Evolutionary conservation across 1,140 invertebrate genomes (phyloP), one percentile per base, ranked within the genome.

Genomic region (Drosophila jambulina): DNA sequence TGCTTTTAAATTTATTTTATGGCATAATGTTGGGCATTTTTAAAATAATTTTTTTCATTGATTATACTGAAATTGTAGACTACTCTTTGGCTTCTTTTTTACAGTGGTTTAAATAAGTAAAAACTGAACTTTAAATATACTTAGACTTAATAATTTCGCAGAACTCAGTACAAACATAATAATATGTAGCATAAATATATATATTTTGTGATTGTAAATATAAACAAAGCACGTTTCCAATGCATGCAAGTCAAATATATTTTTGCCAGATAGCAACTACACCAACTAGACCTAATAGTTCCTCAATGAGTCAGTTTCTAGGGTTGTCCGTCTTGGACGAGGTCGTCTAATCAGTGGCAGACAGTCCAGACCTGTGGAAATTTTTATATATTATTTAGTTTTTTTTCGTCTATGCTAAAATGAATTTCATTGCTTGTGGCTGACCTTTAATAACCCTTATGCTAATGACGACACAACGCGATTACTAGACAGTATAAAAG

Each of bases 401-500:
- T 40, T 45, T 23, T 34, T 48, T 49, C 1, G 4, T n/a, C 17
- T 21, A 21, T 51, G 43, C 6, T n/a, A 21, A 21, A 17, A 10
- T 23, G 51, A 15, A 23, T 15, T 23, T 6, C 5, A 15, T 17
- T 32, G 19, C 17, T 3, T 46, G 23, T 27, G 71, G 45, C 34
- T 54, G 48, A n/a, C 29, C 57, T 43, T 32, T 46, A 34, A 19
- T 54, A 34, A 40, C 34, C 49, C 25, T 38, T 32, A 5, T 8
- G 48, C 27, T 40, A 7, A 23, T 54, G 71, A 46, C 68, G 48
- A 54, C 38, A 53, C 23, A 34, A 13, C n/a, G 34, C 23, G 57
- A 62, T 72, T 54, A n/a, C 34, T 32, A 3, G 34, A 45, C 34
- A 10, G 56, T 72, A 75, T 54, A 75, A 72, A 75, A 75, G 34